Percentiles rank a stretch among this genome's conserved stretches.
Conservation (phyloP, 1,140 invertebrate species). For the Ericerus pela region DNA sequence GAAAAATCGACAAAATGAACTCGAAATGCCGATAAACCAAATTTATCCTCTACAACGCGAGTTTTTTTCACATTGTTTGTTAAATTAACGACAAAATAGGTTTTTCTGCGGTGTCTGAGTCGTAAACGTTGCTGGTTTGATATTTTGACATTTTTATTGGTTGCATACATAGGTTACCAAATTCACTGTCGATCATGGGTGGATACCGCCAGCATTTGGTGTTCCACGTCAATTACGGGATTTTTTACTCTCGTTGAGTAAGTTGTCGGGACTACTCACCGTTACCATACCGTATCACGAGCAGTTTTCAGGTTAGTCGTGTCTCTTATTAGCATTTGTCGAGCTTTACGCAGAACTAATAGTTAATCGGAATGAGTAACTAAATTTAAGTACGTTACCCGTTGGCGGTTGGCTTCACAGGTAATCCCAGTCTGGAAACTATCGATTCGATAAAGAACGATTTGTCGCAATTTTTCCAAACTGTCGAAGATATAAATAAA, state of each 20-base stretch:
- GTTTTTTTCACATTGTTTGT: too few relatives aligned
- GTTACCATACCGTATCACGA: constrained; percentile 31
- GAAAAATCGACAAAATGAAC: too few relatives aligned
- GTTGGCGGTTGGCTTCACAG: too few relatives aligned
- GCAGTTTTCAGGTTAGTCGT: constrained; percentile 31
- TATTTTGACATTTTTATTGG: neutral
- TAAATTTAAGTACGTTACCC: too few relatives aligned
- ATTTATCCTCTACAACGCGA: too few relatives aligned
- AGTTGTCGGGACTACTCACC: neutral
- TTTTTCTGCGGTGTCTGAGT: neutral
- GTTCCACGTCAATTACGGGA: constrained; percentile 24
- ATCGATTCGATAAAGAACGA: neutral
- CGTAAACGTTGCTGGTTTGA: neutral
- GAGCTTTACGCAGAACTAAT: too few relatives aligned
- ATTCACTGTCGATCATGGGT: constrained; percentile 39
- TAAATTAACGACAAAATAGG: too few relatives aligned
- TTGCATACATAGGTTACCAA: constrained; percentile 27
- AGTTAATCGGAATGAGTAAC: too few relatives aligned
- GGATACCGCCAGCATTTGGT: constrained; percentile 38
- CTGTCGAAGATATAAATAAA: neutral
- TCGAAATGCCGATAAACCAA: too few relatives aligned
- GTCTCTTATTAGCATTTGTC: too few relatives aligned
- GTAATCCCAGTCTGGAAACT: too few relatives aligned
- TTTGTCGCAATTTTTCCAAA: neutral
- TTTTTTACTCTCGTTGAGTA: neutral